Evolutionary conservation across 1,140 invertebrate species (phyloP).

Genomic region (Rhagoletis zephyria): DNA sequence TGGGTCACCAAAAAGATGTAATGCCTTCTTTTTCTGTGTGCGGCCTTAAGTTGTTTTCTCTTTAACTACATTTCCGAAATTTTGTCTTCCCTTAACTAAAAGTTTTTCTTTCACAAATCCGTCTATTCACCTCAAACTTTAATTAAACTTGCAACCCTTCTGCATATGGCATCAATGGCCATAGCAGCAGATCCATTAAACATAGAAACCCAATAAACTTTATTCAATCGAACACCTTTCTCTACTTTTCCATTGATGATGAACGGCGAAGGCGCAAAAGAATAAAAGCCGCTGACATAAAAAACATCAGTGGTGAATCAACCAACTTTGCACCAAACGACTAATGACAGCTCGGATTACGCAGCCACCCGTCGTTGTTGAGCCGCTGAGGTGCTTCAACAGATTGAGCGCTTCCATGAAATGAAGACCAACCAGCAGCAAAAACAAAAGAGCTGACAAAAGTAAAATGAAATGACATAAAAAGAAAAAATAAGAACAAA

Average conservation of each 20-base stretch:
- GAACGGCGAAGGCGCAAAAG: not conserved
- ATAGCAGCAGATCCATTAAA: not conserved
- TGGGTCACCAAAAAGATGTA: no score
- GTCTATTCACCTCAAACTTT: constrained; percentile 46
- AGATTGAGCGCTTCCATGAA: not conserved
- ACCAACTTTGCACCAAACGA: constrained; percentile 21
- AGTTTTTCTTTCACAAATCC: not conserved
- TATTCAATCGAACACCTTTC: constrained; percentile 47
- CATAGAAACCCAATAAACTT: constrained; percentile 50
- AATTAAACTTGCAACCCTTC: constrained; percentile 47
- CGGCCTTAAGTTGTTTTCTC: no score
- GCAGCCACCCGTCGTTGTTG: constrained; percentile 31
- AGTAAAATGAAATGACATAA: constrained; percentile 15
- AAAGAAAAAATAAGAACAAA: not conserved
- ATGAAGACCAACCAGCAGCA: constrained; percentile 7
- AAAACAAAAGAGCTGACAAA: constrained; percentile 44
- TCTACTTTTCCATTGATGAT: not conserved
- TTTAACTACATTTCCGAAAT: no score
- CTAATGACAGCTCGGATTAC: constrained; percentile 44
- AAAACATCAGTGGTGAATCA: not conserved
- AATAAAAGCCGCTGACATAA: constrained; percentile 8
- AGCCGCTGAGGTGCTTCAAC: constrained; percentile 35
- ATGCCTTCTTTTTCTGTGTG: no score
- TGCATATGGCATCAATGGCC: constrained; percentile 18
- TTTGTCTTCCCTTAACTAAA: not conserved